Conservation (phyloP, 2,888 invertebrate genomes). For the Chaetogeoica ovagalla region DNA sequence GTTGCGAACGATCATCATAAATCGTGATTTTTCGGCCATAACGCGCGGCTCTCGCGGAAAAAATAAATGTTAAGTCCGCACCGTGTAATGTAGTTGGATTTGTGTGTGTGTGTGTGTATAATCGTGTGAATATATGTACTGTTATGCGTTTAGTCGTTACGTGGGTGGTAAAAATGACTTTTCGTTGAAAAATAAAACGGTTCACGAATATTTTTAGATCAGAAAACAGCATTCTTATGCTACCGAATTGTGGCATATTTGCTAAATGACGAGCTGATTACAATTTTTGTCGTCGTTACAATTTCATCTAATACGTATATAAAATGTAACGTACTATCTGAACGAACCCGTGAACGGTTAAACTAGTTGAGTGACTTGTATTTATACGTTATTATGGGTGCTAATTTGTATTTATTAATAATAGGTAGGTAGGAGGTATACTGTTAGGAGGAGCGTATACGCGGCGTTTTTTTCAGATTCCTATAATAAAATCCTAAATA, state of each 20-base stretch:
- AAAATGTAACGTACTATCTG: too few relatives aligned
- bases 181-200: slow-evolving; percentile 33
- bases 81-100: neutral
- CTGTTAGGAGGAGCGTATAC: too few relatives aligned
- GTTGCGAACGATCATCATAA: too few relatives aligned
- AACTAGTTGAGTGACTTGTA: too few relatives aligned
- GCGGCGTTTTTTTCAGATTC: too few relatives aligned
- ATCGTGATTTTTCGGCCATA: too few relatives aligned
- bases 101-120: neutral
- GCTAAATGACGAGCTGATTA: slow-evolving; percentile 16
- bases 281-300: slow-evolving; percentile 8
- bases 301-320: neutral
- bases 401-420: too few relatives aligned
- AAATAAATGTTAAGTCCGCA: neutral
- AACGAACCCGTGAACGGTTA: too few relatives aligned
- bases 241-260: slow-evolving; percentile 31
- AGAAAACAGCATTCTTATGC: slow-evolving; percentile 34
- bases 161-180: slow-evolving; percentile 33
- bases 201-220: slow-evolving; percentile 42
- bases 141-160: neutral
- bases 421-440: too few relatives aligned
- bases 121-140: neutral
- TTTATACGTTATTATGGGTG: too few relatives aligned
- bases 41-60: too few relatives aligned
- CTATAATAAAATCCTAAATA: too few relatives aligned